A percentile compares a stretch with the other conserved stretches of the same genome.
These are phyloP conservation scores for Dinomys branickii DNA, from an alignment of 2,113 vertebrate species.

Conservation along the genomic window DNA sequence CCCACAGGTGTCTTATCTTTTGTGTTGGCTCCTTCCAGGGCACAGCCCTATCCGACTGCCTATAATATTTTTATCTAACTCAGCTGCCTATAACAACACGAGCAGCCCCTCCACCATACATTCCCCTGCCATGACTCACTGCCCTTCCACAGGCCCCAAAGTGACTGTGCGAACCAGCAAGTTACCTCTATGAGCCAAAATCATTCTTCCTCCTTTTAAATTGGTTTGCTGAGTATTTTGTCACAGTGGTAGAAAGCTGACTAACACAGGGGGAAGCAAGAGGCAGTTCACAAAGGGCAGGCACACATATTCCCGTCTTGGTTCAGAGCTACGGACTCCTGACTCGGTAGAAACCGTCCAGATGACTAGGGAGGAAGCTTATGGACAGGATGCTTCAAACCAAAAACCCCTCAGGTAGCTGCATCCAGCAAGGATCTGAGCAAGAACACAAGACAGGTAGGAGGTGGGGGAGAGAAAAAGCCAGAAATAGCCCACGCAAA, in stretches of 20 bases:
- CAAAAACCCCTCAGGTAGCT: background rate
- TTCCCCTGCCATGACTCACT: no score
- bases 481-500: background rate
- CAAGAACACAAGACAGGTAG: background rate
- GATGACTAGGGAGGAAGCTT: no score
- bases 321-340: background rate
- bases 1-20: no score
- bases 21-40: no score
- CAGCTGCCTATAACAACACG: no score
- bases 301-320: background rate
- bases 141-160: background rate
- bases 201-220: background rate
- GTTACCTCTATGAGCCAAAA: background rate
- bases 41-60: no score
- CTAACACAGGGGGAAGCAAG: background rate
- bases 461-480: background rate
- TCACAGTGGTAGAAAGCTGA: background rate
- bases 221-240: background rate
- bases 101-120: background rate
- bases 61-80: no score
- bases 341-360: background rate
- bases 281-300: background rate
- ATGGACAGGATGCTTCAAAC: background rate
- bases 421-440: background rate
- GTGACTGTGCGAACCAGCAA: background rate